A percentile compares a stretch with the other conserved stretches of the same genome.
phyloP scores from a whole-genome alignment of 2,113 vertebrate genomes.

The Mus pahari region DNA sequence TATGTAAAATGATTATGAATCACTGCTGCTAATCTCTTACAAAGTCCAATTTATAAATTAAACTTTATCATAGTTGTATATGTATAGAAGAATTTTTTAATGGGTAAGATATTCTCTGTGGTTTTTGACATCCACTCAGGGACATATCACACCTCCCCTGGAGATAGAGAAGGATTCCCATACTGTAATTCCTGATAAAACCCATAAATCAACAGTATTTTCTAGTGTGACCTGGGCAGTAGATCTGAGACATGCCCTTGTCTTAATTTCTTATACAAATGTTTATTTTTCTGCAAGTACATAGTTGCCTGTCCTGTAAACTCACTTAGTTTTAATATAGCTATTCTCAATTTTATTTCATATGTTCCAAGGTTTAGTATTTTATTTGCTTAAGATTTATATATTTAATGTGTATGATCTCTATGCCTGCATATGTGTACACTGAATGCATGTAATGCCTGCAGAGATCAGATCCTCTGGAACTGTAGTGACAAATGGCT shows the following conservation, averaged over 20 bases:
- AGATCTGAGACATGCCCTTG: background rate
- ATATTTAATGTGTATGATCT: background rate
- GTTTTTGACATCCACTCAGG: background rate
- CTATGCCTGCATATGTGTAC: background rate
- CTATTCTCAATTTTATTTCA: conserved; percentile 10
- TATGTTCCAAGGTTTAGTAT: background rate
- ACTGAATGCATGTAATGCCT: background rate
- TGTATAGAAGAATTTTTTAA: background rate
- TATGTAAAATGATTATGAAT: background rate
- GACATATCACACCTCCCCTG: background rate
- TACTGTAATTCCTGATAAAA: background rate
- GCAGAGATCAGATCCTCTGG: background rate
- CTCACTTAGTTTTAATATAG: background rate
- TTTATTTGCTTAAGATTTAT: background rate
- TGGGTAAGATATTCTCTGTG: background rate
- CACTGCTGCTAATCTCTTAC: background rate
- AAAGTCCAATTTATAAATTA: background rate
- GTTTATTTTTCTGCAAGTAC: background rate
- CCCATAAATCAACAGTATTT: background rate
- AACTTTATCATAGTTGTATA: background rate
- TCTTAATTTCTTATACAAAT: conserved; percentile 23
- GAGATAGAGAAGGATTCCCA: background rate
- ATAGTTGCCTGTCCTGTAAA: background rate
- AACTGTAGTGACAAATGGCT: background rate
- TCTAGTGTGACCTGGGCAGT: background rate